phyloP scores from a whole-genome alignment of 2,888 invertebrate species.

The Eilema depressum region DNA sequence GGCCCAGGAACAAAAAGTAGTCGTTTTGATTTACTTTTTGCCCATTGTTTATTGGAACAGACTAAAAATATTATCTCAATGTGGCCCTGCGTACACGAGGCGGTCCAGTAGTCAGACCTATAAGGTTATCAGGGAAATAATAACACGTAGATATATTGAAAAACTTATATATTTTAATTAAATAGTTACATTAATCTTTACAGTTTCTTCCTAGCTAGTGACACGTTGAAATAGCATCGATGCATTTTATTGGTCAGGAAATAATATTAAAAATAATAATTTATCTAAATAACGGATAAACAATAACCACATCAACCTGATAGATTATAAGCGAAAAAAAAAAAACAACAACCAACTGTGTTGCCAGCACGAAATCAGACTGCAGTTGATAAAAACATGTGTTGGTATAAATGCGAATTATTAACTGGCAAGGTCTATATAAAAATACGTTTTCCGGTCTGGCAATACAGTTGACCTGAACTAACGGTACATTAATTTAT shows the following conservation, averaged over 20 bases:
- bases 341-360: conserved; percentile 54
- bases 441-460: conserved; percentile 28
- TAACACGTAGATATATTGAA: conserved; percentile 65
- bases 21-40: no score
- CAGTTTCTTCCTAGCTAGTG: conserved; percentile 85
- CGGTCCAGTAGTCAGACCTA: background rate
- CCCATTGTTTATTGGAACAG: no score
- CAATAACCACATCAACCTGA: conserved; percentile 75
- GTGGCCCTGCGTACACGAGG: no score
- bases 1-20: no score
- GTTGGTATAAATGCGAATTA: conserved; percentile 54
- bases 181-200: conserved; percentile 87
- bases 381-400: conserved; percentile 25
- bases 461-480: conserved; percentile 57
- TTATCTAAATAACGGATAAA: conserved; percentile 82
- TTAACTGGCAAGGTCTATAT: conserved; percentile 40
- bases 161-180: conserved; percentile 87
- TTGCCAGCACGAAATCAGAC: conserved; percentile 63
- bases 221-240: conserved; percentile 80
- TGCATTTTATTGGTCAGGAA: conserved; percentile 84
- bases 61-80: no score
- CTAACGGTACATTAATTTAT: conserved; percentile 62
- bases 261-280: conserved; percentile 83
- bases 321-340: conserved; percentile 64
- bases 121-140: background rate